These are phyloP conservation scores for Pangasianodon hypophthalmus DNA, from an alignment of 2,113 vertebrate genomes.

Conservation along the genomic window DNA sequence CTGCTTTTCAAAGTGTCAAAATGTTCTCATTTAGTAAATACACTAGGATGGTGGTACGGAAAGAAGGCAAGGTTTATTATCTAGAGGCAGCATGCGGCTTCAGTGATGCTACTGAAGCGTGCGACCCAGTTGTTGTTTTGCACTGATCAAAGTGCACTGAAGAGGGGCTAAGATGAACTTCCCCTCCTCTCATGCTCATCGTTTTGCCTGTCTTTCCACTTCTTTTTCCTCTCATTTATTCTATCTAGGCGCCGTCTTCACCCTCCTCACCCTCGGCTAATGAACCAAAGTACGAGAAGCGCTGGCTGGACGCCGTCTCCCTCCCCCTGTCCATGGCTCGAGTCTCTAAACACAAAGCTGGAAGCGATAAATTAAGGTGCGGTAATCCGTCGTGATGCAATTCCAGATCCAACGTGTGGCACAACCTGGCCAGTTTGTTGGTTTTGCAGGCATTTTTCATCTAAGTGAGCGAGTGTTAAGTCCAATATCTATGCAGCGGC, in stretches of 20 bases:
- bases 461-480: slow-evolving; percentile 64
- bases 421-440: slow-evolving; percentile 55
- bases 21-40: slow-evolving; percentile 42
- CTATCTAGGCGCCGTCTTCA: slow-evolving; percentile 81
- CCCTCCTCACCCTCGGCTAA: slow-evolving; percentile 85
- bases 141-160: slow-evolving; percentile 52
- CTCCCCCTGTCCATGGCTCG: slow-evolving; percentile 89
- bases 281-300: slow-evolving; percentile 92
- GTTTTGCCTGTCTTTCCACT: slow-evolving; percentile 6
- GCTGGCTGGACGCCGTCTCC: slow-evolving; percentile 86
- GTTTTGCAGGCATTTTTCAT: slow-evolving; percentile 61
- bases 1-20: slow-evolving; percentile 35
- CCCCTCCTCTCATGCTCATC: slow-evolving; percentile 45
- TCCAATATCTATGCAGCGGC: slow-evolving; percentile 72
- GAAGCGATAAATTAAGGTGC: slow-evolving; percentile 88
- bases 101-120: slow-evolving; percentile 16
- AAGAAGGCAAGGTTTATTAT: slow-evolving; percentile 38
- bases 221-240: slow-evolving; percentile 68
- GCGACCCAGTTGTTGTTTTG: slow-evolving; percentile 41
- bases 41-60: slow-evolving; percentile 6
- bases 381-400: slow-evolving; percentile 69
- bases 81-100: slow-evolving; percentile 25
- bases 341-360: slow-evolving; percentile 86
- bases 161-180: slow-evolving; percentile 46
- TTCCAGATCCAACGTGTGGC: slow-evolving; percentile 53